Evolutionary conservation across 2,113 vertebrate species (phyloP).

Genomic region (Eudyptes chrysolophus): DNA sequence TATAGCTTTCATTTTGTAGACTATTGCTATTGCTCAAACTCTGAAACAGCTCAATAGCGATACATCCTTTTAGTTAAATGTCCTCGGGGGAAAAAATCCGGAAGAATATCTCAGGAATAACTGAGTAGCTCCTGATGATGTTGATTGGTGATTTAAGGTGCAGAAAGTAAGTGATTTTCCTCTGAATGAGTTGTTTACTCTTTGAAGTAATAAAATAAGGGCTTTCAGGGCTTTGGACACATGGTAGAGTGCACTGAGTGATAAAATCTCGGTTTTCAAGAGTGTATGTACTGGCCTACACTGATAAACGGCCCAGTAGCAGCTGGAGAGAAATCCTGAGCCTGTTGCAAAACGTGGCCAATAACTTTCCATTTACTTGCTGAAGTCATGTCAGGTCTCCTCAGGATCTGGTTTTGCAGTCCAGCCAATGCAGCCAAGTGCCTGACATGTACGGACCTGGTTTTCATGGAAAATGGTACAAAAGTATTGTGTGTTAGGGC

Average conservation of each 20-base stretch:
- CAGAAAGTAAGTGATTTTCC: background rate
- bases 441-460: background rate
- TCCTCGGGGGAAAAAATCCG: background rate
- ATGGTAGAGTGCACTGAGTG: background rate
- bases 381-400: background rate
- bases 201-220: background rate
- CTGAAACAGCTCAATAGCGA: background rate
- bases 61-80: background rate
- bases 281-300: background rate
- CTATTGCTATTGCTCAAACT: background rate
- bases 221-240: background rate
- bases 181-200: background rate
- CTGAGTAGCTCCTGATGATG: background rate
- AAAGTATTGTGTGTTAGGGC: background rate
- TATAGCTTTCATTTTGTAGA: background rate
- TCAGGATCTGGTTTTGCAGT: background rate
- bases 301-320: background rate
- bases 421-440: background rate
- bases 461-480: background rate
- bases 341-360: accelerated
- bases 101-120: background rate
- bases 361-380: background rate
- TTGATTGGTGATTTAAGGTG: background rate
- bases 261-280: background rate
- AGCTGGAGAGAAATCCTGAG: background rate